Base-by-base conservation (phyloP, 1,140 invertebrate genomes). In the Spodoptera litura region DNA sequence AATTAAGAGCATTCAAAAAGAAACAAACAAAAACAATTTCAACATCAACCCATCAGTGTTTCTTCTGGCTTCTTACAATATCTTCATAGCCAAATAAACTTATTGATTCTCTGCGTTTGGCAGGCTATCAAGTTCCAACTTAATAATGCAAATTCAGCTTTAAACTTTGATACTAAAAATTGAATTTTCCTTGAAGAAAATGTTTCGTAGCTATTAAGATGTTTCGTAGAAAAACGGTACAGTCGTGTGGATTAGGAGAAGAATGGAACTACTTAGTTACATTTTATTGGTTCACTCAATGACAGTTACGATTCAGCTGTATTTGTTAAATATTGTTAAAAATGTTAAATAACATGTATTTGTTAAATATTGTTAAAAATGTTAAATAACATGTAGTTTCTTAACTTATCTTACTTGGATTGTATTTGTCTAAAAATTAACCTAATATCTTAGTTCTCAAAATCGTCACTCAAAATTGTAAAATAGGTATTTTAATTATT, bases 91-190 rank as follows among this genome's bases (percentile, higher is more conserved):
- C 58, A 75, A 75, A 75, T 53, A 75, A 75, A 75, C 59, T 75
- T 75, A 75, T 75, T 75, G 73, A 75, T 75, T 75, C 49, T 64
- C 25, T 52, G 44, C 59, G 44, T 75, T 75, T 75, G 73, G 73
- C 73, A 75, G 49, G 59, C 49, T 75, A 75, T 75, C 73, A 75
- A 75, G 59, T 53, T 62, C 27, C 20, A 15, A 13, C 44, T 35
- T 9, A 12, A 11, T 27, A 25, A 51, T 20, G 52, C 2, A 75
- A 75, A 35, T 8, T 62, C 6, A 53, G 53, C 58, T 62, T 35
- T 75, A 52, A 49, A 31, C 15, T 27, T 27, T 27, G 8, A 11
- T 3, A 13, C 0, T 8, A 11, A 62, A 52, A 9, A 49, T 53
- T 75, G 25, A 64, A n/a, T 73, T 31, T 51, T 3, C 9, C 3